Base-by-base conservation (phyloP, 1,140 invertebrate species). In the Psilanteris sp. region DNA sequence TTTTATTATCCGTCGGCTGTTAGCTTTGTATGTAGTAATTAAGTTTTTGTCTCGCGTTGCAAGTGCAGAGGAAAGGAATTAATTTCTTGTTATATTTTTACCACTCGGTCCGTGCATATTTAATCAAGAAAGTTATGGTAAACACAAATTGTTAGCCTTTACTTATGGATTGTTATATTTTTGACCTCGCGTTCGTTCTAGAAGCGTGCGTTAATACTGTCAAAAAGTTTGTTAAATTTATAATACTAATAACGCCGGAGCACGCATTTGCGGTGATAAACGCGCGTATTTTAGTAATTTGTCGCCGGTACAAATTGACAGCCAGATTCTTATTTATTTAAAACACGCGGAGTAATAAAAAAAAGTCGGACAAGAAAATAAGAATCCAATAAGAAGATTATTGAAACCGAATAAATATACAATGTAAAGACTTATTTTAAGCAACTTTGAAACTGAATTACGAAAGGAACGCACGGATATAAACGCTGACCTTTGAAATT, bases 401-500 rank as follows among this genome's bases (percentile, higher is more conserved):
- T 59, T 27, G 18, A 9, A 43, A 52, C 15, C 44, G 41, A 16
- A 46, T 41, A 62, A 37, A 55, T 27, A 37, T 31, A 55, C 57
- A 43, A 31, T 50, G 50, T 48, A n/a, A 16, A 22, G 29, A 37
- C 36, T 73, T 66, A 73, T 73, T 73, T 73, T 59, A 59, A 73
- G 52, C 61, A 18, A 36, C 70, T 73, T 73, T 73, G 44, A 41
- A 59, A 52, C 61, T 39, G 52, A 66, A 66, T 73, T 73, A 59
- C 61, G 54, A 73, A 57, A 66, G 61, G 52, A 73, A 73, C 52
- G 52, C 44, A 54, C 61, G 54, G 54, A 73, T 66, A 66, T 73
- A 73, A 73, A 73, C 41, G 54, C 54, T 73, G 61, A 73, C 61
- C 70, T 73, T 73, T 73, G 70, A 59, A 66, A 59, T 73, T 66